Base-by-base conservation (phyloP, 2,888 invertebrate genomes). In the Junonia oenone region DNA sequence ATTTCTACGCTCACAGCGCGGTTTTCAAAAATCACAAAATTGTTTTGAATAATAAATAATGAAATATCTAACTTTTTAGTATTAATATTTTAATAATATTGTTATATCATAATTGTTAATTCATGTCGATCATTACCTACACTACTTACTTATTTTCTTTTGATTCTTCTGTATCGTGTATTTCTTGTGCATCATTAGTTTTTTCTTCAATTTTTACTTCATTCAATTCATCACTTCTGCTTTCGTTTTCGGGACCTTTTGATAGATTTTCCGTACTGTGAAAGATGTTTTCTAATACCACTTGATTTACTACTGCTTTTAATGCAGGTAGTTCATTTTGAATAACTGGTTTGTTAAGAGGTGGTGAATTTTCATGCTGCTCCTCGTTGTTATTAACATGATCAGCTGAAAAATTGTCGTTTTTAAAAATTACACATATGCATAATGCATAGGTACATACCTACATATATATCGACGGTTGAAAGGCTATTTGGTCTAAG, bases 301-400 rank as follows among this genome's bases (percentile, higher is more conserved):
- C 78, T 70, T 79, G 81, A 46, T 83, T 84, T 9, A 84, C 81
- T 1, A 86, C 72, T 56, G 80, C 74, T 64, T 83, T 78, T 59
- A 89, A 62, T 54, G 74, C 74, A 6, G 76, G 63, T 46, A 75
- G 59, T 62, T 73, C 76, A 14, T 79, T 76, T 51, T 79, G 76
- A 26, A 35, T 53, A 6, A 26, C 14, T 14, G 46, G 46, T 22
- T 56, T 33, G 52, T 29, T 29, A 17, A 35, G 27, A 48, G 17
- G 22, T 9, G 47, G 19, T 17, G 43, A 15, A 17, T 33, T 40
- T 35, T 52, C 35, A 35, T 48, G 26, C 9, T 50, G 22, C n/a
- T 38, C 33, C 1, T n/a, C 13, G 35, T 13, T 37, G 27, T 27
- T 40, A 5, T 19, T 48, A 26, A 48, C 26, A 15, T 48, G 51